Percentiles rank a stretch among this genome's conserved stretches.
Evolutionary conservation across 2,113 vertebrate species (phyloP).

Genomic region (Aspiorhynchus laticeps): DNA sequence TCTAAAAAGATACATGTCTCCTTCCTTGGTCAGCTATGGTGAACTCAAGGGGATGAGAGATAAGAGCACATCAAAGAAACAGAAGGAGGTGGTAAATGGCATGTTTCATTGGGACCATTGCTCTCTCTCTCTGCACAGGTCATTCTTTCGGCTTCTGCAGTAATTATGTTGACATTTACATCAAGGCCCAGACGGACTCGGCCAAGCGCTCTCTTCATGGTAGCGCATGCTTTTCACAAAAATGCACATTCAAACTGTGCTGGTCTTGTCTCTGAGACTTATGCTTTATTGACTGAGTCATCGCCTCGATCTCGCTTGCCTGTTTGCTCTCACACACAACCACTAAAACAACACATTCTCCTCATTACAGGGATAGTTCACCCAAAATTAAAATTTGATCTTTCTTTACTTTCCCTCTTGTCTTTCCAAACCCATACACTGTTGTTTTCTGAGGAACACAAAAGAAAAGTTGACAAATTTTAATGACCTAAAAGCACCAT

Average conservation of each 20-base stretch:
- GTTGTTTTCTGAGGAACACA: neutral
- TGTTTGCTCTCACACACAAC: neutral
- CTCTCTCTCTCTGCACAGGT: slow-evolving; percentile 44
- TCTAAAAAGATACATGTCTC: slow-evolving; percentile 21
- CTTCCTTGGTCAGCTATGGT: neutral
- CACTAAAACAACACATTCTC: neutral
- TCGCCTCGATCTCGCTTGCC: neutral
- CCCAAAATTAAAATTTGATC: neutral
- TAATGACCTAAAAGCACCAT: neutral
- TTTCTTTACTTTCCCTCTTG: neutral
- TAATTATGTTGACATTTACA: slow-evolving; percentile 63
- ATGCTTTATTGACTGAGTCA: slow-evolving; percentile 31
- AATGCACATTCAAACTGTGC: neutral
- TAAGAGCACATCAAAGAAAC: slow-evolving; percentile 45
- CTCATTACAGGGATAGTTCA: neutral
- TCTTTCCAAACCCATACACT: too few relatives aligned
- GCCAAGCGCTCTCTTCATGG: slow-evolving; percentile 40
- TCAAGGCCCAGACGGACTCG: slow-evolving; percentile 40
- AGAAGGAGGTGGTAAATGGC: slow-evolving; percentile 40
- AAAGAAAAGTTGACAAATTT: neutral
- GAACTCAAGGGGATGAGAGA: slow-evolving; percentile 30
- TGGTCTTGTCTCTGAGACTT: slow-evolving; percentile 10
- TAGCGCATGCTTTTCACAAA: slow-evolving; percentile 25
- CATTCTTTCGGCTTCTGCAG: slow-evolving; percentile 50
- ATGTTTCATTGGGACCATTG: slow-evolving; percentile 13